Conservation (phyloP, 2,888 invertebrate species). For the Epirrhoe tristata region DNA sequence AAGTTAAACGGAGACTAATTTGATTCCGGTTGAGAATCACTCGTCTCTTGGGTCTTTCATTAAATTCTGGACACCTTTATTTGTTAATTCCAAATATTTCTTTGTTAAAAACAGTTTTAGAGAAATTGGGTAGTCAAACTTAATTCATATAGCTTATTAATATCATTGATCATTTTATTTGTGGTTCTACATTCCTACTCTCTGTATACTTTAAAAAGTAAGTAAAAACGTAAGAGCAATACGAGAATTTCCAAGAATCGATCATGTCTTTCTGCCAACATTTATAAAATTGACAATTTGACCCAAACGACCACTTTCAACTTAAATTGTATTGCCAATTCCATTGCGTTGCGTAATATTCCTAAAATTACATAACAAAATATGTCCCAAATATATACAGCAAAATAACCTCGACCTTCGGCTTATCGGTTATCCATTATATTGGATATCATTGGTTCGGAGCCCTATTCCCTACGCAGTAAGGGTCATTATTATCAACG, state of each 20-base stretch:
- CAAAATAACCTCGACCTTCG: conserved; percentile 27
- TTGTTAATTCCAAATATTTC: conserved; percentile 17
- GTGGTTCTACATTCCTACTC: no score
- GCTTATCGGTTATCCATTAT: conserved; percentile 42
- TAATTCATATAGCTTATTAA: not conserved
- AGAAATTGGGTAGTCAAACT: not conserved
- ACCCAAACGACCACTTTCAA: conserved; percentile 4
- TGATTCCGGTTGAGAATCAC: conserved; percentile 7
- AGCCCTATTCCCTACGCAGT: conserved; percentile 22
- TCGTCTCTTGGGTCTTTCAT: conserved; percentile 19
- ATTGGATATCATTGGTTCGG: conserved; percentile 31
- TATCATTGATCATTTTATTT: no score
- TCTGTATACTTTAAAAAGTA: no score
- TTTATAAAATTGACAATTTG: not conserved
- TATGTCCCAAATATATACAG: conserved; percentile 34
- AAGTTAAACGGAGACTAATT: conserved; percentile 19
- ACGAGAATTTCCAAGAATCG: not conserved
- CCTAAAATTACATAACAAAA: conserved; percentile 34
- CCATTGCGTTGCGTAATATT: conserved; percentile 24
- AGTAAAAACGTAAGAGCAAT: not conserved
- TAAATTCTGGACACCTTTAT: conserved; percentile 18
- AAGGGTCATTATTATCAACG: not conserved
- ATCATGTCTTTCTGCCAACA: not conserved
- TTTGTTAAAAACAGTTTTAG: conserved; percentile 3
- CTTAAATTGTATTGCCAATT: conserved; percentile 17